Percentiles rank a stretch among this genome's conserved stretches.
Evolutionary conservation across 2,113 vertebrate genomes (phyloP).

Genomic region (Irena cyanogastra): DNA sequence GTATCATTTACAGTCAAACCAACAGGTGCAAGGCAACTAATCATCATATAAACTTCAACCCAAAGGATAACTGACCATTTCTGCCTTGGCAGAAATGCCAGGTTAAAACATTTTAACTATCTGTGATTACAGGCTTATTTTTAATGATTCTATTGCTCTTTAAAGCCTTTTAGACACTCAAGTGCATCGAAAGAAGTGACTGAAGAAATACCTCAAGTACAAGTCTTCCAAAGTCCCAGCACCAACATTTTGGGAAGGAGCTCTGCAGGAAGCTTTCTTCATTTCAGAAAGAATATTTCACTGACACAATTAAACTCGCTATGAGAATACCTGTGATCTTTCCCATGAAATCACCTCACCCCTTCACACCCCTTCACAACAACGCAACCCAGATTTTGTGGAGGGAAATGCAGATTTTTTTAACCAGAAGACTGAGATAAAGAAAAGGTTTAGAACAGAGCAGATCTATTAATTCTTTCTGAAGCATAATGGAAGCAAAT

Average conservation of each 20-base stretch:
- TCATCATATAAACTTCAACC: background rate
- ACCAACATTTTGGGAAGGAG: background rate
- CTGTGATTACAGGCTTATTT: background rate
- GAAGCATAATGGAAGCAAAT: conserved; percentile 21
- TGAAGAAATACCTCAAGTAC: background rate
- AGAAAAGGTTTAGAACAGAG: background rate
- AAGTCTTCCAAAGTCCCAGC: background rate
- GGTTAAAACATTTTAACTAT: background rate
- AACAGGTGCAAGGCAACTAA: background rate
- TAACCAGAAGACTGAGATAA: background rate
- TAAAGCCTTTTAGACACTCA: background rate
- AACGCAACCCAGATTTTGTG: background rate
- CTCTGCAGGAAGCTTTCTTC: background rate
- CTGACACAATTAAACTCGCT: background rate
- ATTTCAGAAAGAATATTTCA: background rate
- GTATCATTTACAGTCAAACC: background rate
- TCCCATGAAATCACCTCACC: background rate
- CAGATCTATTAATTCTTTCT: background rate
- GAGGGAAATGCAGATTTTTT: background rate
- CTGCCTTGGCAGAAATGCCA: background rate
- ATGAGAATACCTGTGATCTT: background rate
- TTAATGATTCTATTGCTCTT: background rate
- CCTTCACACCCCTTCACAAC: background rate
- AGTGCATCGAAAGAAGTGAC: background rate
- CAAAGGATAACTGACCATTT: background rate